Conservation (phyloP, 1,140 invertebrate species). For the Diploscapter pachys region DNA sequence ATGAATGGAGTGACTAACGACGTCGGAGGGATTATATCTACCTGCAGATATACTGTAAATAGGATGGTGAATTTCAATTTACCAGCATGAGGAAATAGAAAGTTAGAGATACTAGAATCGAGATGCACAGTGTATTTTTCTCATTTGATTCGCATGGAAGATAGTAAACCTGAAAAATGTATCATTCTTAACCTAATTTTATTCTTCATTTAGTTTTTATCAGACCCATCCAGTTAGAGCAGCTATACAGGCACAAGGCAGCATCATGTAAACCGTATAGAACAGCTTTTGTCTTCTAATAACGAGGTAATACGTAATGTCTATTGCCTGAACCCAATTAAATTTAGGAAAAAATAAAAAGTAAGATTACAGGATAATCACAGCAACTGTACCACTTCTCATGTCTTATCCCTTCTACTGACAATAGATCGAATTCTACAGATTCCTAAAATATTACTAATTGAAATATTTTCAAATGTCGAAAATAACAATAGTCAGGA, state of each 20-base stretch:
- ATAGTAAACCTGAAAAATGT: conserved; percentile 61
- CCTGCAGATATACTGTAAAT: conserved; percentile 43
- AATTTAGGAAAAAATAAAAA: conserved; percentile 59
- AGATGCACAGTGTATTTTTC: conserved; percentile 51
- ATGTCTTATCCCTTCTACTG: conserved; percentile 78
- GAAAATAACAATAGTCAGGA: too few species aligned
- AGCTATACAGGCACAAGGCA: conserved; percentile 64
- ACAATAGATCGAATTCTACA: conserved; percentile 97
- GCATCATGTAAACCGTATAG: conserved; percentile 79
- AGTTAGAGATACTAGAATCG: conserved; percentile 76
- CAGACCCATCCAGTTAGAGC: conserved; percentile 67
- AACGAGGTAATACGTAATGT: conserved; percentile 94
- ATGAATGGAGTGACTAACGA: conserved; percentile 89
- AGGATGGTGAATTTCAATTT: too few species aligned
- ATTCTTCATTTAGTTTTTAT: conserved; percentile 58
- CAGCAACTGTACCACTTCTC: conserved; percentile 68
- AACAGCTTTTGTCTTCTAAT: conserved; percentile 94
- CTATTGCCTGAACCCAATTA: conserved; percentile 66
- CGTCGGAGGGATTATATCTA: conserved; percentile 96
- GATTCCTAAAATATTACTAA: conserved; percentile 67
- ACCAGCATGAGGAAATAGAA: conserved; percentile 93
- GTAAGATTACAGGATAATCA: conserved; percentile 78
- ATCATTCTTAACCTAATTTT: neutral
- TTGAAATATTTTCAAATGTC: neutral
- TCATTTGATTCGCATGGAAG: conserved; percentile 76